Conservation (phyloP, 2,797 vertebrate genomes). For the Sebastes vulpes region DNA sequence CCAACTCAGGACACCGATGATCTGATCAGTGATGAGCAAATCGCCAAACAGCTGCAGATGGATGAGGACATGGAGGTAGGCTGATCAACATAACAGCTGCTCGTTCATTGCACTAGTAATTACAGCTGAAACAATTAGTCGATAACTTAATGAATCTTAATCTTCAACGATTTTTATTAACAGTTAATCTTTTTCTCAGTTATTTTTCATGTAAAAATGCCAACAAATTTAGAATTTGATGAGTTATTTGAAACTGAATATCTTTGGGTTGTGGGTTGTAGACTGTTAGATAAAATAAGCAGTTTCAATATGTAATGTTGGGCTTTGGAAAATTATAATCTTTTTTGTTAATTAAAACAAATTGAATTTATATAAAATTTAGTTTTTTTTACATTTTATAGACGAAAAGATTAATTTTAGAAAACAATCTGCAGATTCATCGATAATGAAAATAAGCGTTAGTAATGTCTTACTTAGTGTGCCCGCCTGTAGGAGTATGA, state of each 20-base stretch:
- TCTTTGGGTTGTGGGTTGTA: not conserved
- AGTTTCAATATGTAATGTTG: not conserved
- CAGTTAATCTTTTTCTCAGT: not conserved
- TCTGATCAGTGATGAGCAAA: slow-evolving; percentile 88
- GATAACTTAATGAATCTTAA: not conserved
- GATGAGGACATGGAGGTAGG: slow-evolving; percentile 93
- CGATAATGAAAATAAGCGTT: no score
- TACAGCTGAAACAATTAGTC: not conserved
- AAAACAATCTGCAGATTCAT: rapidly evolving
- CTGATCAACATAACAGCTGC: not conserved
- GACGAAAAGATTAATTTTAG: rapidly evolving
- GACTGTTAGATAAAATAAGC: not conserved
- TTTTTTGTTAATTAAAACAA: no score
- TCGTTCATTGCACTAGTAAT: not conserved
- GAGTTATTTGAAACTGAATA: not conserved
- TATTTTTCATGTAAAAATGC: not conserved
- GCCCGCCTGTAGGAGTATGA: no score
- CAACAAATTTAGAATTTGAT: not conserved
- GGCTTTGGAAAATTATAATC: not conserved
- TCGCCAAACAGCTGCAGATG: slow-evolving; percentile 92
- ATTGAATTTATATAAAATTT: no score
- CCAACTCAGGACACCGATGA: slow-evolving; percentile 82
- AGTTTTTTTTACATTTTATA: no score
- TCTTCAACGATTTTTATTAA: not conserved
- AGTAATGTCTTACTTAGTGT: no score